Base-by-base conservation (phyloP, 2,797 vertebrate genomes). In the Eidolon dupreanum region DNA sequence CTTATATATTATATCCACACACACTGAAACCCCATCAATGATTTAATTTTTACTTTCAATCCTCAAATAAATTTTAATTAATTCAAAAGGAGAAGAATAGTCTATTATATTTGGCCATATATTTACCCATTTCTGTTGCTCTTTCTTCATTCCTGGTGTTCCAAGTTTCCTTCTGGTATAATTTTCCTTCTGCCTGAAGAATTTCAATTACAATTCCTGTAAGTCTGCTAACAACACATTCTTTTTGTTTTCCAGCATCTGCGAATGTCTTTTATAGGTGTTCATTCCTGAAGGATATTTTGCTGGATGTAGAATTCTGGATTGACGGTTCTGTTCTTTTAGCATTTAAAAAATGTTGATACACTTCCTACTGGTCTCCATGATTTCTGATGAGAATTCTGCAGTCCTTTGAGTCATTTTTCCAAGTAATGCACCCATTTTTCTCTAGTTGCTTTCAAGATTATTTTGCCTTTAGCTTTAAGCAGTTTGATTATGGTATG, bases 1-100 rank as follows among this genome's bases (percentile, higher is more conserved):
- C 22, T 57, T 86, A 46, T 82, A 24, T 66, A 73, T 41, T 66
- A 75, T 22, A 38, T 73, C 9, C 22, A 28, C 17, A 55, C 66
- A 65, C 38, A 75, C 26, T 83, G 26, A 87, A 87, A 87, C 19
- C 38, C 26, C 36, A 88, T 68, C 24, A 63, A 33, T 88, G 36
- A 74, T 73, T 81, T 55, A 73, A 55, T 63, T 41, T 93, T 83
- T 74, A 38, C 41, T 70, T 78, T 79, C 8, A 70, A 81, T 51
- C 46, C n/a, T 89, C 26, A 83, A 75, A 53, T 93, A 59, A 74
- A 41, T 49, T 83, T 94, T 81, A 74, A 82, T 82, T 81, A 88
- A 88, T 82, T 87, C 8, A 66, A 88, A 74, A 82, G 17, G 17
- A 46, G n/a, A 82, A 74, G n/a, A 83, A 49, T 49, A 66, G 38